These are phyloP conservation scores for Chondrilla cf. caribensis DNA, from an alignment of 37 sponge, comb jelly and placozoan genomes.

Conservation along the genomic window DNA sequence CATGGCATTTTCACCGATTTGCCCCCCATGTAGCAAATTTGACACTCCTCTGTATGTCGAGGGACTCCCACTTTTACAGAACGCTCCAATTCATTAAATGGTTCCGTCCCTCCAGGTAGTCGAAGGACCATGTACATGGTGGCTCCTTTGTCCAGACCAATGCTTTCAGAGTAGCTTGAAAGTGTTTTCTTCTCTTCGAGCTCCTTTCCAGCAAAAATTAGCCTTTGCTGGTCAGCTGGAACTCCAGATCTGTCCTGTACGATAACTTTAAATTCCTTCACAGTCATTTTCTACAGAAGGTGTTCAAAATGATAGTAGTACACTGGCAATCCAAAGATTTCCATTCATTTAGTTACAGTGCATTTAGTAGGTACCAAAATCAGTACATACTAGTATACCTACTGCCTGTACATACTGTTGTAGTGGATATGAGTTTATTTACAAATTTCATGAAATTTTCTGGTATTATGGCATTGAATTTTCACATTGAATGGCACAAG, in stretches of 20 bases:
- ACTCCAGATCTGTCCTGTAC: constrained; percentile 28
- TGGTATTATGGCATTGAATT: too few species aligned
- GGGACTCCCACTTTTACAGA: background rate
- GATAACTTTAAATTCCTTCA: constrained; percentile 18
- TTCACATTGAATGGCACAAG: too few species aligned
- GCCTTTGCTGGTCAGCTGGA: constrained; percentile 32
- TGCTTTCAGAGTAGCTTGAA: constrained; percentile 8
- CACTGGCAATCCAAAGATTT: too few species aligned
- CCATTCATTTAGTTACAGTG: too few species aligned
- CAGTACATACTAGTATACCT: too few species aligned
- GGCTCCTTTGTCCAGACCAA: background rate
- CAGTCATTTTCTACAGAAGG: constrained; percentile 19
- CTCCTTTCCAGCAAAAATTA: constrained; percentile 53
- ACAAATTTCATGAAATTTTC: too few species aligned
- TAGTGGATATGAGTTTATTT: too few species aligned
- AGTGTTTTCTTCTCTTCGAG: constrained; percentile 26
- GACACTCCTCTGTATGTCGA: constrained; percentile 20
- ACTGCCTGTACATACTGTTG: too few species aligned
- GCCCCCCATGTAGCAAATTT: background rate
- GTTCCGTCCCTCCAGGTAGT: constrained; percentile 38
- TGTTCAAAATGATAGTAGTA: too few species aligned
- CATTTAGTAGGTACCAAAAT: too few species aligned
- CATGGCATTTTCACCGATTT: constrained; percentile 24
- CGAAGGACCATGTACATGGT: constrained; percentile 51
- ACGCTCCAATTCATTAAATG: background rate